These are phyloP conservation scores for Clarias batrachus DNA, from an alignment of 2,113 vertebrate genomes.

Conservation along the genomic window DNA sequence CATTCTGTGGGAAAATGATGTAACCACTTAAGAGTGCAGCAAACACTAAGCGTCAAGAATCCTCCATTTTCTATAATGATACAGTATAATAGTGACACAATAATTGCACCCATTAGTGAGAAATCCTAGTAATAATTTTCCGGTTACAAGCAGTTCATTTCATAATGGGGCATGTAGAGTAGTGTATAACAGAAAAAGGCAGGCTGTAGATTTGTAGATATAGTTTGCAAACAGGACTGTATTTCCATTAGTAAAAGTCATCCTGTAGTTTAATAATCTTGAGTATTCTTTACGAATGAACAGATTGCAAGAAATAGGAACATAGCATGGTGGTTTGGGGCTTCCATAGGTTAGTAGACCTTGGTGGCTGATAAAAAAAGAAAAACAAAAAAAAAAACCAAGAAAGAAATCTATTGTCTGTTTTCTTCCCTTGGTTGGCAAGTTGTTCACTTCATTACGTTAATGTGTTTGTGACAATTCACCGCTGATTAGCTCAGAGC, in stretches of 20 bases:
- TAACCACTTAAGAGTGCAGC: conserved; percentile 4
- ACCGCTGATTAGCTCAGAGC: conserved; percentile 7
- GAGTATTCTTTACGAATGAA: background rate
- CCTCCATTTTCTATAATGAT: conserved; percentile 19
- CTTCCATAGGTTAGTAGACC: background rate
- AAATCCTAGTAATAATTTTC: conserved; percentile 2
- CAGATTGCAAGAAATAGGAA: background rate
- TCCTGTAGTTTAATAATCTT: background rate
- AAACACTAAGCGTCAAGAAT: background rate
- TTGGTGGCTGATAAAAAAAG: background rate
- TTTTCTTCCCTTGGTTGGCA: background rate
- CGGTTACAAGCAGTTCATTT: background rate
- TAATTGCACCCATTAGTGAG: conserved; percentile 5
- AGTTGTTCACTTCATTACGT: conserved; percentile 4
- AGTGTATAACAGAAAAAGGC: background rate
- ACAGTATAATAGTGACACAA: conserved; percentile 11
- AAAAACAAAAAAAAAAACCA: background rate
- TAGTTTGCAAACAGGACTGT: background rate
- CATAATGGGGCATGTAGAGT: too few species aligned
- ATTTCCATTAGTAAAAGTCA: background rate
- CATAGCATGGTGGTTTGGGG: background rate
- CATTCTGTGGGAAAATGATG: background rate
- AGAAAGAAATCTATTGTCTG: background rate
- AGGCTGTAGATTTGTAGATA: background rate
- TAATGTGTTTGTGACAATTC: conserved; percentile 31